Conservation (phyloP, 2,113 vertebrate species). For the Calyptomena viridis region DNA sequence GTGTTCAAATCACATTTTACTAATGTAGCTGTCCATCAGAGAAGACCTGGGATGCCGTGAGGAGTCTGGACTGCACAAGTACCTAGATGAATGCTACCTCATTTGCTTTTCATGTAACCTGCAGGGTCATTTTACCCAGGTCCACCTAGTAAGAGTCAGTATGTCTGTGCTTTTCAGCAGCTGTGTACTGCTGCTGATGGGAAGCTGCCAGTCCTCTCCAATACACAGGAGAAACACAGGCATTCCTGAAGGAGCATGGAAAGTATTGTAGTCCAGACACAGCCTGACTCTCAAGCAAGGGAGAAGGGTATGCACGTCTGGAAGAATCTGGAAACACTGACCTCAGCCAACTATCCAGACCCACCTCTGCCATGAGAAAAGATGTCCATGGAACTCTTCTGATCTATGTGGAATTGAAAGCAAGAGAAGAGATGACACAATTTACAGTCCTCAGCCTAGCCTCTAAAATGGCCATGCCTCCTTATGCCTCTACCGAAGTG, state of each 20-base stretch:
- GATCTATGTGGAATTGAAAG: background rate
- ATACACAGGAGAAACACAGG: background rate
- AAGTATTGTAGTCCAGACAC: background rate
- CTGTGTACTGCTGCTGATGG: fast-evolving
- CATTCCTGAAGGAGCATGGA: background rate
- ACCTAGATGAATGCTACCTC: background rate
- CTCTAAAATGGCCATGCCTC: background rate
- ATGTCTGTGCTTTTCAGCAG: fast-evolving
- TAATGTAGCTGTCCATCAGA: background rate
- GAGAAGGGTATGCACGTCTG: fast-evolving
- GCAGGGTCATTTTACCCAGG: background rate
- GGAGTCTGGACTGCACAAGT: background rate
- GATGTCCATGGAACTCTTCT: background rate
- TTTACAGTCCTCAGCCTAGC: background rate
- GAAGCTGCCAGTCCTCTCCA: background rate
- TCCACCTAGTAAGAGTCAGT: background rate
- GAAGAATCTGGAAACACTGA: background rate
- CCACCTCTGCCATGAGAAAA: background rate
- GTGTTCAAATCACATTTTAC: background rate
- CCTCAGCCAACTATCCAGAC: background rate
- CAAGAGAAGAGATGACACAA: background rate
- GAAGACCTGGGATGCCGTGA: background rate
- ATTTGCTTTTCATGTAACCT: background rate
- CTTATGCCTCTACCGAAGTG: background rate
- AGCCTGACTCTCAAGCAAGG: background rate